Percentiles rank a stretch among this genome's conserved stretches.
Conservation (phyloP, 2,797 vertebrate genomes). For the Intellagama lesueurii region DNA sequence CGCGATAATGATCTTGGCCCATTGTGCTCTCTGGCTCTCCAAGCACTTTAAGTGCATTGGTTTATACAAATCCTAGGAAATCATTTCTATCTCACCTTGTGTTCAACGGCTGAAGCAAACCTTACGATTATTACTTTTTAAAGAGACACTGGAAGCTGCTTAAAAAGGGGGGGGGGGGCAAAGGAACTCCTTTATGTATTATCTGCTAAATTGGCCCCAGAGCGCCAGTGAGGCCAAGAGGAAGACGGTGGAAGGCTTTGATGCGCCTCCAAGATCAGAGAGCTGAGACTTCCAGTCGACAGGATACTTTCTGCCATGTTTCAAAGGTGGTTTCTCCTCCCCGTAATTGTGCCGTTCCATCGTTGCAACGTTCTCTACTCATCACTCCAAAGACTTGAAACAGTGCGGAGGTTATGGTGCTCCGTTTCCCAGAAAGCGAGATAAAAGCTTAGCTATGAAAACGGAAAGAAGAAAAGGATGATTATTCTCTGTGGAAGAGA, state of each 20-base stretch:
- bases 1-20: no score
- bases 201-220: neutral
- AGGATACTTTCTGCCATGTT: neutral
- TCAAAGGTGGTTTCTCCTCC: neutral
- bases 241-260: neutral
- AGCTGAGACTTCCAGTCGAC: neutral
- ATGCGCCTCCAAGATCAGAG: neutral
- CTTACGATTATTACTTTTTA: neutral
- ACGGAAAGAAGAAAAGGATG: neutral
- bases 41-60: no score
- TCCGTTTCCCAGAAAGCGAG: neutral
- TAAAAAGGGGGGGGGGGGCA: constrained; percentile 6
- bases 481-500: neutral
- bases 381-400: neutral
- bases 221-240: neutral
- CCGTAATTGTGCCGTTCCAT: no score
- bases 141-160: neutral
- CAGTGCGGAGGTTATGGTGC: neutral
- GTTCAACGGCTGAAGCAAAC: neutral
- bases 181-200: constrained; percentile 1
- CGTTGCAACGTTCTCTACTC: neutral
- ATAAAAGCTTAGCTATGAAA: neutral
- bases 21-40: no score
- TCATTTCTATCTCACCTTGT: no score
- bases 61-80: no score